phyloP scores from a whole-genome alignment of 2,113 vertebrate genomes.

The Picathartes gymnocephalus region DNA sequence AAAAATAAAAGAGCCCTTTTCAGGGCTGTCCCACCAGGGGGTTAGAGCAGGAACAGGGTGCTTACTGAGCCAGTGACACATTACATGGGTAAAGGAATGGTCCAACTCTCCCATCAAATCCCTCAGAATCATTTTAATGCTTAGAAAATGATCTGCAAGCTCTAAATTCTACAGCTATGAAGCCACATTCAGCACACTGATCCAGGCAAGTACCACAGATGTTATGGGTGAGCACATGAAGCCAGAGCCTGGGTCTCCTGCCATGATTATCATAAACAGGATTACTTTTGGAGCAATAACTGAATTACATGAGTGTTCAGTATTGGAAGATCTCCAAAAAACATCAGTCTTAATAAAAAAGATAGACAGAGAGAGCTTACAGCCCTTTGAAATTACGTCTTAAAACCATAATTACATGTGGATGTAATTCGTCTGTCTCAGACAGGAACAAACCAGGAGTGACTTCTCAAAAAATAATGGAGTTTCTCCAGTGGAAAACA shows the following conservation, averaged over 20 bases:
- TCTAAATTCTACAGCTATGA: slow-evolving; percentile 2
- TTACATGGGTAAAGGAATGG: background rate
- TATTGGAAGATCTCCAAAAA: slow-evolving; percentile 40
- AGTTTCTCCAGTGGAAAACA: background rate
- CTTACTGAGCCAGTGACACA: background rate
- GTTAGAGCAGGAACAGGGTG: background rate
- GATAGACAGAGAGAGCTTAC: slow-evolving; percentile 33
- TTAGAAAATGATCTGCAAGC: slow-evolving; percentile 6
- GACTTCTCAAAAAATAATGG: background rate
- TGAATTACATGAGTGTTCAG: slow-evolving; percentile 44
- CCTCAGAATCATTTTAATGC: background rate
- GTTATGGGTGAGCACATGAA: background rate
- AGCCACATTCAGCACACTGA: background rate
- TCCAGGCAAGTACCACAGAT: slow-evolving; percentile 17
- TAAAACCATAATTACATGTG: slow-evolving; percentile 32
- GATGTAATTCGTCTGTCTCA: slow-evolving; percentile 14
- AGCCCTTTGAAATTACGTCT: slow-evolving; percentile 49
- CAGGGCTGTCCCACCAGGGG: background rate
- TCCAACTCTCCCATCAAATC: background rate
- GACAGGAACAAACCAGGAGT: background rate
- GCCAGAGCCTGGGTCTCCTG: background rate
- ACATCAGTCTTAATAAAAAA: slow-evolving; percentile 39
- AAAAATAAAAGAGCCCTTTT: background rate
- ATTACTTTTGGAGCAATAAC: slow-evolving; percentile 55
- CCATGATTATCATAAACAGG: slow-evolving; percentile 30